A percentile compares a stretch with the other conserved stretches of the same genome.
phyloP scores from a whole-genome alignment of 2,888 invertebrate genomes.

The Lasius platythorax region DNA sequence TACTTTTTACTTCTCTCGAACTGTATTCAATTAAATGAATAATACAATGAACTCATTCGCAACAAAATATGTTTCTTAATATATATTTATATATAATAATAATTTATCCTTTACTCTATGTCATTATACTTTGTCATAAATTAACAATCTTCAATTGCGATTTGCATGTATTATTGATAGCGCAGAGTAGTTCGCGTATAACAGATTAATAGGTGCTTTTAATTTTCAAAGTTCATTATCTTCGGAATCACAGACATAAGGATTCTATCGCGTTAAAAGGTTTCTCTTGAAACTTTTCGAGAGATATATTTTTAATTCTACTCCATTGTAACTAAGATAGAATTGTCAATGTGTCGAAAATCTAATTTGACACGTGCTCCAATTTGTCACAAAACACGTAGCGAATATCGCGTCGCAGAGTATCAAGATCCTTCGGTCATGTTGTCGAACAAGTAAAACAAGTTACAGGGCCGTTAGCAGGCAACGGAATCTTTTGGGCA shows the following conservation, averaged over 20 bases:
- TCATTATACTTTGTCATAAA: background rate
- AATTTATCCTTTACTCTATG: background rate
- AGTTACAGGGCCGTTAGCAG: background rate
- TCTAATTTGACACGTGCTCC: conserved; percentile 33
- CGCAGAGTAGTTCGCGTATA: background rate
- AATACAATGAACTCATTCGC: background rate
- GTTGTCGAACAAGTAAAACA: conserved; percentile 15
- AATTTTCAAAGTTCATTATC: conserved; percentile 41
- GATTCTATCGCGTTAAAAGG: conserved; percentile 29
- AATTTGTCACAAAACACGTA: conserved; percentile 34
- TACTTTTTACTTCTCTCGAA: background rate
- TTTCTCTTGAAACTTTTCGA: background rate
- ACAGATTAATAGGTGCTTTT: conserved; percentile 26
- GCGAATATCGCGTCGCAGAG: conserved; percentile 16
- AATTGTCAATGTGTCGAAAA: conserved; percentile 29
- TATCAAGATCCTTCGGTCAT: conserved; percentile 15
- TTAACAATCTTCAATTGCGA: conserved; percentile 35
- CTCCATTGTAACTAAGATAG: background rate
- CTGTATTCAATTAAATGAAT: background rate
- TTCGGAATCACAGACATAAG: conserved; percentile 1
- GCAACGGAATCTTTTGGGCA: conserved; percentile 21
- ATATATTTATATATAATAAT: background rate
- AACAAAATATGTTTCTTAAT: background rate
- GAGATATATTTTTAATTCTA: conserved; percentile 13
- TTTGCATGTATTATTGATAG: conserved; percentile 29